These are phyloP conservation scores for Regulus satrapa DNA, from an alignment of 2,113 vertebrate species.

Conservation along the genomic window DNA sequence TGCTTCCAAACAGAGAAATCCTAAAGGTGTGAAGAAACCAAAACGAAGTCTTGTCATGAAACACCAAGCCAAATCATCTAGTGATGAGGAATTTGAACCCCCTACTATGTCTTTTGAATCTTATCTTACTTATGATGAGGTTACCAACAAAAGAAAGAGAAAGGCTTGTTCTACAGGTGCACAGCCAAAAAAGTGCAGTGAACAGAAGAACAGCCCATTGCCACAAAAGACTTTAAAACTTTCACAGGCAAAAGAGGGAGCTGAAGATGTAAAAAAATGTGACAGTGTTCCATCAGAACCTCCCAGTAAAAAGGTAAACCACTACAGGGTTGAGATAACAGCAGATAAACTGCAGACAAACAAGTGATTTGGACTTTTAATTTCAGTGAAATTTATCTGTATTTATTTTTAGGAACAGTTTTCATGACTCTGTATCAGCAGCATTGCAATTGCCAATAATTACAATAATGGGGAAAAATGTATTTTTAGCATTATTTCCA, in stretches of 20 bases:
- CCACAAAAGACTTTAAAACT: background rate
- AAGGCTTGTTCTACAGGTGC: background rate
- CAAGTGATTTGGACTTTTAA: background rate
- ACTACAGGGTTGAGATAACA: background rate
- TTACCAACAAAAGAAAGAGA: constrained; percentile 67
- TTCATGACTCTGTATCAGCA: background rate
- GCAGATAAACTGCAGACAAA: background rate
- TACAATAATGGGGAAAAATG: background rate
- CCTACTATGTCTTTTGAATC: constrained; percentile 86
- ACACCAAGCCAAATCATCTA: background rate
- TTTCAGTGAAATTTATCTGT: background rate
- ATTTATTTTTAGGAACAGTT: background rate
- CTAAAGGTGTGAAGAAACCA: background rate
- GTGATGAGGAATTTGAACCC: constrained; percentile 30
- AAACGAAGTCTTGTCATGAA: background rate
- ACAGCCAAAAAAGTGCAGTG: background rate
- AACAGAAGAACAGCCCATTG: background rate
- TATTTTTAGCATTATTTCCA: background rate
- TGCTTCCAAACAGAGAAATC: background rate
- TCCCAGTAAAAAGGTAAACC: constrained; percentile 56
- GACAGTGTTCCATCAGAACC: background rate
- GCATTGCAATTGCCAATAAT: background rate
- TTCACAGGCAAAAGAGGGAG: background rate
- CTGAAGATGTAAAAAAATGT: background rate
- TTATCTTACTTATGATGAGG: constrained; percentile 78